A percentile compares a stretch with the other conserved stretches of the same genome.
These are phyloP conservation scores for Diabrotica undecimpunctata DNA, from an alignment of 1,140 invertebrate genomes.

Conservation along the genomic window DNA sequence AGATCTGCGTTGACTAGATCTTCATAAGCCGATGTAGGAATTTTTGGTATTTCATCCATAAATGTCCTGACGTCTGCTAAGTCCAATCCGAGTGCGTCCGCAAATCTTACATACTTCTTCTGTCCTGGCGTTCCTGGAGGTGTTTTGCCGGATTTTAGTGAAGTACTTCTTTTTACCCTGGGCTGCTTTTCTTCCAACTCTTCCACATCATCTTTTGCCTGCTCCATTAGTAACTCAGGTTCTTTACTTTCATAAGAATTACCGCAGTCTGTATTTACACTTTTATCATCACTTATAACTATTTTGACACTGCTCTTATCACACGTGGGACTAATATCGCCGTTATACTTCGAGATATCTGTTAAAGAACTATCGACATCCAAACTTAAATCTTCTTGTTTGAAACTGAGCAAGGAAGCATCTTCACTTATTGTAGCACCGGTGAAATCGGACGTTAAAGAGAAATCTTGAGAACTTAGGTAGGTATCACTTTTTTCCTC, in stretches of 20 bases:
- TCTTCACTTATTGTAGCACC: conserved; percentile 24
- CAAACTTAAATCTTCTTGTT: conserved; percentile 16
- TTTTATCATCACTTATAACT: conserved; percentile 6
- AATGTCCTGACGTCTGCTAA: conserved; percentile 87
- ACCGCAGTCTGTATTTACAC: conserved; percentile 12
- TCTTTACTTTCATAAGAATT: conserved; percentile 12
- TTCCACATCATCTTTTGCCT: not conserved
- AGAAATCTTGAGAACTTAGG: not conserved
- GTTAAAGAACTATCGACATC: conserved; percentile 15
- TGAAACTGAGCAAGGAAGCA: conserved; percentile 23
- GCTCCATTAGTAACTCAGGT: not conserved
- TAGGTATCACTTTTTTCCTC: not conserved
- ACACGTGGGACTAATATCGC: not conserved
- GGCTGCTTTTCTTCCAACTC: conserved; percentile 41
- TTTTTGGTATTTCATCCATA: conserved; percentile 81
- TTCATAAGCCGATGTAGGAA: conserved; percentile 80
- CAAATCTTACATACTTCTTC: conserved; percentile 94
- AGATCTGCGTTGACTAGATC: conserved; percentile 61
- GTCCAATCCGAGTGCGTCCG: conserved; percentile 89
- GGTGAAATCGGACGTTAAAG: conserved; percentile 10
- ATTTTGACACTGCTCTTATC: not conserved
- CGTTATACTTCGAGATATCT: conserved; percentile 7
- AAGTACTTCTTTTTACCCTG: conserved; percentile 73
- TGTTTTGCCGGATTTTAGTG: conserved; percentile 86
- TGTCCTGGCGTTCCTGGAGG: conserved; percentile 82